Base-by-base conservation (phyloP, 2,113 vertebrate genomes). In the Crotophaga sulcirostris region DNA sequence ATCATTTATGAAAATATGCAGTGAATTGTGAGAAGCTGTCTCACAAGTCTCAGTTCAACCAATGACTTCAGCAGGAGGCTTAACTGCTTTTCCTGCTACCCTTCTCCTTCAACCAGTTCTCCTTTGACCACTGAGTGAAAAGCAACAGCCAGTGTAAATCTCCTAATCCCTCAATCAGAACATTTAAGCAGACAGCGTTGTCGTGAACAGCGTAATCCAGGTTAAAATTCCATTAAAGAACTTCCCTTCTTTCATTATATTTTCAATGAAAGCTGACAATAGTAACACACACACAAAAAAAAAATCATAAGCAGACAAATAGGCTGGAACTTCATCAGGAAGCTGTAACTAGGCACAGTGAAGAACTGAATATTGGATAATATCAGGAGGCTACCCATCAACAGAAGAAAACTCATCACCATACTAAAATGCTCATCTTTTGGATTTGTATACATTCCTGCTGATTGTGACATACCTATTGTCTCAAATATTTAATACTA, bases 21-120 rank as follows among this genome's bases (percentile, higher is more conserved):
- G 77, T 92, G 77, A 91, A 84, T 87, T 92, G 91, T 87, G 90
- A 94, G 88, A 90, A 95, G 92, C 80, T 79, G 91, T 49, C 54
- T 87, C 1, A 0, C 76, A 76, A 81, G 77, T 72, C 80, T 75
- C 86, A 34, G 38, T 79, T 74, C 76, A 87, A 52, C 26, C 93
- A 64, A 96, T 36, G 80, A 94, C 91, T 95, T 96, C 90, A 95
- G 45, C 96, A 96, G 94, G 86, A 84, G 89, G 60, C 66, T 89
- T 95, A 94, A 96, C 76, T 85, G 78, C 66, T 95, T 96, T 96
- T 94, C 88, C 96, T 95, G 89, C 84, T 78, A 55, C 36, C 29
- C 34, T 51, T 75, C 63, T 76, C 59, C 81, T 79, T 87, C 49
- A 95, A 80, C 45, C 7, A 3, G 9, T 79, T 88, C 86, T 95